phyloP scores from a whole-genome alignment of 2,888 invertebrate genomes.

The Euplexia lucipara region DNA sequence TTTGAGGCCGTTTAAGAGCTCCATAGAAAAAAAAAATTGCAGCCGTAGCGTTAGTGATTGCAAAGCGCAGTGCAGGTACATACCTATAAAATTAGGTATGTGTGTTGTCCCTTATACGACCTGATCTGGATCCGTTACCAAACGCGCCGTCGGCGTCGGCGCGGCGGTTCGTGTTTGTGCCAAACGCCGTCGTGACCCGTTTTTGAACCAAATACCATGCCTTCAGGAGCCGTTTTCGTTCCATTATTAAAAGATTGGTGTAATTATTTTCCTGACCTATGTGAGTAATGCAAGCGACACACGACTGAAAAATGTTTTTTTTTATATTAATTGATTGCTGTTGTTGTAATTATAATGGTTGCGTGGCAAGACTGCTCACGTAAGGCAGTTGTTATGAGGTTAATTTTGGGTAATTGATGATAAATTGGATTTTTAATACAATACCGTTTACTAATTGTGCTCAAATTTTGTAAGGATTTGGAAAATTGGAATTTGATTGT shows the following conservation, averaged over 20 bases:
- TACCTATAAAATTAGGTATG: background rate
- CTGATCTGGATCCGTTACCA: slow-evolving; percentile 8
- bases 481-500: background rate
- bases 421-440: slow-evolving; percentile 30
- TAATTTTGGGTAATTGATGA: slow-evolving; percentile 48
- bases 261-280: slow-evolving; percentile 34
- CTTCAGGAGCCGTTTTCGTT: slow-evolving; percentile 10
- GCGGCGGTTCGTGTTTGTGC: too few species aligned
- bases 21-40: slow-evolving; percentile 4
- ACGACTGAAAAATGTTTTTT: slow-evolving; percentile 27
- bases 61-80: slow-evolving; percentile 59
- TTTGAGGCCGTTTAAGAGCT: slow-evolving; percentile 2
- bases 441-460: background rate
- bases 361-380: slow-evolving; percentile 55
- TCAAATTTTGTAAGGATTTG: slow-evolving; percentile 1
- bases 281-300: slow-evolving; percentile 53
- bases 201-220: slow-evolving; percentile 7
- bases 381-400: slow-evolving; percentile 45
- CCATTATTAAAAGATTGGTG: slow-evolving; percentile 16
- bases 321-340: slow-evolving; percentile 31
- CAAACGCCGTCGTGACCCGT: background rate
- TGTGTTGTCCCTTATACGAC: background rate
- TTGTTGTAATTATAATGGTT: slow-evolving; percentile 37
- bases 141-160: background rate
- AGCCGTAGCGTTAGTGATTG: slow-evolving; percentile 50